phyloP scores from a whole-genome alignment of 2,113 vertebrate genomes.

The Lophotis ruficrista region DNA sequence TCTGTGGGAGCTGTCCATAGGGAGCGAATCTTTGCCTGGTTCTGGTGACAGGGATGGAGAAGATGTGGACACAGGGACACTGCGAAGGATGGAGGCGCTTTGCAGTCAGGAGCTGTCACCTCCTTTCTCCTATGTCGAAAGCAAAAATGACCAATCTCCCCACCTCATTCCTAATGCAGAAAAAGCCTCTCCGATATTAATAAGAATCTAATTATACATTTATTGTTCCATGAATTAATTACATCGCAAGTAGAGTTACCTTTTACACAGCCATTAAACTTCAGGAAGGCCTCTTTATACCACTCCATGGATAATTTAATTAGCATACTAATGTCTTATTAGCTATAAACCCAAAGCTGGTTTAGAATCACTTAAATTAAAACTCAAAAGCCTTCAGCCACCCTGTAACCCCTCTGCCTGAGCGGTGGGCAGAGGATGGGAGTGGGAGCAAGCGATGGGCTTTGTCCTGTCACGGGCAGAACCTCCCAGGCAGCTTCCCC shows the following conservation, averaged over 20 bases:
- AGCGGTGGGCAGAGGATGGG: neutral
- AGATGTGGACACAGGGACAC: neutral
- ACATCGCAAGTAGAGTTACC: slow-evolving; percentile 69
- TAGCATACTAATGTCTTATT: slow-evolving; percentile 75
- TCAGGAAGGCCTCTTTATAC: slow-evolving; percentile 72
- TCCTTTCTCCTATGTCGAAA: accelerated
- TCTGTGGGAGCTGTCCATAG: neutral
- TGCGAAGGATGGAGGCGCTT: neutral
- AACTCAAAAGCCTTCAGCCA: slow-evolving; percentile 46
- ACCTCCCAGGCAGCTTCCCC: neutral
- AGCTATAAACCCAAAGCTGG: slow-evolving; percentile 67
- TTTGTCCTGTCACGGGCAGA: neutral
- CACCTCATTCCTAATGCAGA: neutral
- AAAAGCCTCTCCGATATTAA: slow-evolving; percentile 72
- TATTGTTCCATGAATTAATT: slow-evolving; percentile 78
- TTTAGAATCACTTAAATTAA: slow-evolving; percentile 68
- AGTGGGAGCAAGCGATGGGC: accelerated
- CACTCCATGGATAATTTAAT: slow-evolving; percentile 75
- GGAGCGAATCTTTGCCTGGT: neutral
- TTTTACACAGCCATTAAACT: slow-evolving; percentile 77
- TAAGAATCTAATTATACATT: slow-evolving; percentile 75
- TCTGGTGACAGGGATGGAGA: neutral
- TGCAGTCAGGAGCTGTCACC: neutral
- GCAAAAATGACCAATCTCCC: slow-evolving; percentile 15
- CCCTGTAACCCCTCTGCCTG: neutral